A percentile compares a stretch with the other conserved stretches of the same genome.
These are phyloP conservation scores for Sinopyrophorus schimmeli DNA, from an alignment of 2,888 invertebrate genomes.

Conservation along the genomic window DNA sequence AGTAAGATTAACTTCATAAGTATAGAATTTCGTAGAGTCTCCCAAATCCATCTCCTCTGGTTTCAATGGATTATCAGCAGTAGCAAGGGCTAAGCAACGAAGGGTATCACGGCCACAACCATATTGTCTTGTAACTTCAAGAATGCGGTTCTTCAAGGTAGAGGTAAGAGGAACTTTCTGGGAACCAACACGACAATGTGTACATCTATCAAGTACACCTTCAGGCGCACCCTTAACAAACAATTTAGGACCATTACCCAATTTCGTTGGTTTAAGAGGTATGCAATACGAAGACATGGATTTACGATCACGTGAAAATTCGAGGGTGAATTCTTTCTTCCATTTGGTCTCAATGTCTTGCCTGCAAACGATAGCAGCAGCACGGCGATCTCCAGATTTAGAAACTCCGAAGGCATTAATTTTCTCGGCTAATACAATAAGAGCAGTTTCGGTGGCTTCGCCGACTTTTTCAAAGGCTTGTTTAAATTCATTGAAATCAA, in stretches of 20 bases:
- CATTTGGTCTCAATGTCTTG: slow-evolving; percentile 97
- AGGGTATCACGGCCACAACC: slow-evolving; percentile 97
- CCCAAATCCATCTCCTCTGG: slow-evolving; percentile 97
- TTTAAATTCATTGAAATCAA: slow-evolving; percentile 99
- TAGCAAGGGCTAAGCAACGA: slow-evolving; percentile 94
- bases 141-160: slow-evolving; percentile 89
- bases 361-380: slow-evolving; percentile 88
- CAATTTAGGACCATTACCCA: slow-evolving; percentile 93
- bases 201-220: slow-evolving; percentile 95
- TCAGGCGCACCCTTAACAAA: slow-evolving; percentile 99
- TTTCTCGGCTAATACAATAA: slow-evolving; percentile 97
- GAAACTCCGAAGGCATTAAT: slow-evolving; percentile 92
- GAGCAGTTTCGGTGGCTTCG: slow-evolving; percentile 98
- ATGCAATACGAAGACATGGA: slow-evolving; percentile 98
- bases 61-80: slow-evolving; percentile 89
- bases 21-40: slow-evolving; percentile 94
- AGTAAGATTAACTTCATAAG: slow-evolving; percentile 98
- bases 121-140: slow-evolving; percentile 90
- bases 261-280: slow-evolving; percentile 85
- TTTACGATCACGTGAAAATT: slow-evolving; percentile 99
- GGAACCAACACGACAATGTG: slow-evolving; percentile 93
- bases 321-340: slow-evolving; percentile 99
- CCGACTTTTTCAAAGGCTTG: slow-evolving; percentile 99
- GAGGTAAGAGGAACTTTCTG: slow-evolving; percentile 90
- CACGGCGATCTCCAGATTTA: slow-evolving; percentile 91